Base-by-base conservation (phyloP, 2,797 vertebrate species). In the Cygnus olor region DNA sequence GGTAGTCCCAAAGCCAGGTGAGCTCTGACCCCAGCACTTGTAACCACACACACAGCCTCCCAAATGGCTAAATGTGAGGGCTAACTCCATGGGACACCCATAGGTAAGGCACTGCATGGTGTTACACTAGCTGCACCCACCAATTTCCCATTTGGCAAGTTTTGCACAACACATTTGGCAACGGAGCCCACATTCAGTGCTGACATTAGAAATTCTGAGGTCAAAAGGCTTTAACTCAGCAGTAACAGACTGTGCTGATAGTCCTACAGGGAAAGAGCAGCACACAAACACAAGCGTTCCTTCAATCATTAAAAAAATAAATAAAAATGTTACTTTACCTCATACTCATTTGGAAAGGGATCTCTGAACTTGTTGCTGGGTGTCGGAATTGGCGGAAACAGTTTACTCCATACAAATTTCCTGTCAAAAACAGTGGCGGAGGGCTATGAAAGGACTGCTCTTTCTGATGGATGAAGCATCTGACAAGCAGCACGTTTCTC, bases 371-470 rank as follows among this genome's bases (percentile, higher is more conserved):
- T 94, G 44, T 82, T 97, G 40, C 97, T 97, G 28, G 98, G 98
- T 2, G 51, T 92, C 14, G 98, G 98, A 83, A 98, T 88, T 6
- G 95, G 97, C 42, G 98, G 98, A 68, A 97, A 98, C 22, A 98
- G 20, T 70, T 82, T 97, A 15, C 68, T 88, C 97, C 98, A 98
- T 3, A 97, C 0, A 3, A 78, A 96, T 60, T 72, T 96, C 32
- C 98, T 98, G 94, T 4, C 92, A 94, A 86, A 73, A 81, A 40
- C 34, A 93, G 27, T 6, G 47, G 72, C 1, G 22, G 3, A 45
- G 44, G 36, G 30, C 14, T 30, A 32, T 49, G 90, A 93, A 80
- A 32, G 49, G 15, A 32, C 0, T 27, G 38, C 38, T 76, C 17
- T 9, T 61, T 15, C 60, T 42, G 84, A 14, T 5, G 40, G 20